Evolutionary conservation across 2,797 vertebrate genomes (phyloP).

Genomic region (Sparidentex hasta): DNA sequence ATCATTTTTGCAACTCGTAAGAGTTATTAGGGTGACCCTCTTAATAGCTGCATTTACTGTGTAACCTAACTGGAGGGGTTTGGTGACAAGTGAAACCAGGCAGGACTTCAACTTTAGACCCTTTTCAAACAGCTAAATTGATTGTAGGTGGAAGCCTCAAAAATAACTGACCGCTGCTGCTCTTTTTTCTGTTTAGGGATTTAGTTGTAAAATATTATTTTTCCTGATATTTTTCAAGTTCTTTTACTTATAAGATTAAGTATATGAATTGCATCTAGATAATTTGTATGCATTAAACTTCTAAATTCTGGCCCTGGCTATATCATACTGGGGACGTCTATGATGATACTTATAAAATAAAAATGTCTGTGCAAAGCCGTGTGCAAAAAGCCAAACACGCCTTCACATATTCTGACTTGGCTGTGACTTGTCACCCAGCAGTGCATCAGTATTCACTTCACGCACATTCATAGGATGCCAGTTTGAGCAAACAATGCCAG

Average conservation of each 20-base stretch:
- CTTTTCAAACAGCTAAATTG: neutral
- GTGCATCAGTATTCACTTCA: slow-evolving; percentile 28
- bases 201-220: too few species aligned
- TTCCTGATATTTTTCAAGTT: too few species aligned
- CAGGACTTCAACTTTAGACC: neutral
- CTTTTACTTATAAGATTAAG: too few species aligned
- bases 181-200: too few species aligned
- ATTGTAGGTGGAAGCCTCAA: neutral
- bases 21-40: neutral
- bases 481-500: slow-evolving; percentile 36
- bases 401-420: neutral
- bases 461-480: slow-evolving; percentile 6
- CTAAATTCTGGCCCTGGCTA: neutral
- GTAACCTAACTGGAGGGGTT: neutral
- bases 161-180: too few species aligned
- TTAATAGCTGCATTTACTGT: neutral
- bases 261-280: too few species aligned
- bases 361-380: neutral
- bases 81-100: neutral
- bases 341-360: too few species aligned
- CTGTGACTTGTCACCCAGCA: neutral
- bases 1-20: neutral
- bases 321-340: neutral
- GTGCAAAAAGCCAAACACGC: neutral
- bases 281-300: too few species aligned